Evolutionary conservation across 2,113 vertebrate species (phyloP), one percentile per base, ranked within the genome.

Genomic region (Platichthys stellatus): DNA sequence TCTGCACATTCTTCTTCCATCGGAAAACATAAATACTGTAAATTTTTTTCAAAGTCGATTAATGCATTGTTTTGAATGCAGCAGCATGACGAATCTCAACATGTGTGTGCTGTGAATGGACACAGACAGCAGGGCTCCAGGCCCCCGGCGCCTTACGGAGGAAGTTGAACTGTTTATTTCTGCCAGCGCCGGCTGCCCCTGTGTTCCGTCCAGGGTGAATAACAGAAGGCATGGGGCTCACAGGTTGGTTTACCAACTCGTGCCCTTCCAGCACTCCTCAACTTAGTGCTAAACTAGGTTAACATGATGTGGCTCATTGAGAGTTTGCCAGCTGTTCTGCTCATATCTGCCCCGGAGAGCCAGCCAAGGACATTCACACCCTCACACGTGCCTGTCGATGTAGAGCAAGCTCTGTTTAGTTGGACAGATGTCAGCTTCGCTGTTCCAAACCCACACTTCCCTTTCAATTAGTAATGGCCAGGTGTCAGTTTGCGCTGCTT

Each of bases 401-500:
- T 87, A 83, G 88, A 87, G 82, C 86, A 76, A 88, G 83, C 68
- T 74, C 72, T 84, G 77, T 84, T 88, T 83, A 82, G 83, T 80
- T 83, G 77, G 78, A 91, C 86, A 89, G 80, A 92, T 91, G 88
- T 90, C 81, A 72, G 59, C 83, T 63, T 82, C 20, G 21, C 72
- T 85, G 62, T 89, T 89, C 89, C 86, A 83, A 88, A 91, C 38
- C 76, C 53, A 78, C 77, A 77, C 80, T 80, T 83, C 67, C 54
- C 78, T 94, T 43, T 96, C 90, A 96, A 96, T 96, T 95, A 96
- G 93, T 96, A 88, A 96, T 91, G 90, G 89, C 78, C 82, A 78
- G 91, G 94, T 92, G 90, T 94, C 93, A 74, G 87, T 77, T 93
- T 94, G 87, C 91, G 78, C 90, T 86, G 89, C 89, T 93, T 89